Percentiles rank a stretch among this genome's conserved stretches.
These are phyloP conservation scores for Centropus unirufus DNA, from an alignment of 2,113 vertebrate genomes.

Conservation along the genomic window DNA sequence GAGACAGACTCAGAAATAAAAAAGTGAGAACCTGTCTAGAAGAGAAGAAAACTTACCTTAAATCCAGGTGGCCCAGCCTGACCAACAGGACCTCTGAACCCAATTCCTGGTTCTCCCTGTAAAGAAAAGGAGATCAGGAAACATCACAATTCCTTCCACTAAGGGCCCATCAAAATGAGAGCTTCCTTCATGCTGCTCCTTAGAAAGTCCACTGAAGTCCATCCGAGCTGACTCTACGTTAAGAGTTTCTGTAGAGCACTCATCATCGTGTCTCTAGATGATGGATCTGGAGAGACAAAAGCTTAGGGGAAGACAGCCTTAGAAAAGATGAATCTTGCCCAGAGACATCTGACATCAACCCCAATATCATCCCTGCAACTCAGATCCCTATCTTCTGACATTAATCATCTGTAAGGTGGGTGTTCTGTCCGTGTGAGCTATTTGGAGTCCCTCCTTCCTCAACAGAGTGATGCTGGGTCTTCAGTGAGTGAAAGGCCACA, in stretches of 20 bases:
- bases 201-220: neutral
- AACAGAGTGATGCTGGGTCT: neutral
- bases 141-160: neutral
- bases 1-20: neutral
- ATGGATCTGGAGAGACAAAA: neutral
- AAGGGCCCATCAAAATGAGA: neutral
- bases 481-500: accelerated
- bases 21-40: neutral
- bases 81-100: constrained; percentile 85
- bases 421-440: neutral
- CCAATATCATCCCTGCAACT: too few species aligned
- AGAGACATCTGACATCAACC: too few species aligned
- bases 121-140: neutral
- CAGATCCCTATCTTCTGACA: neutral
- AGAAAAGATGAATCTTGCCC: neutral
- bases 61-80: constrained; percentile 86
- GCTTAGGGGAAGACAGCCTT: neutral
- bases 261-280: neutral
- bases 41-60: constrained; percentile 74
- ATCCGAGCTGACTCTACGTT: neutral
- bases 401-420: neutral
- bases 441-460: neutral
- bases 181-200: neutral
- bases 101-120: constrained; percentile 87
- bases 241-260: neutral